Evolutionary conservation across 2,113 vertebrate genomes (phyloP), one percentile per base, ranked within the genome.

Genomic region (Bufo gargarizans): DNA sequence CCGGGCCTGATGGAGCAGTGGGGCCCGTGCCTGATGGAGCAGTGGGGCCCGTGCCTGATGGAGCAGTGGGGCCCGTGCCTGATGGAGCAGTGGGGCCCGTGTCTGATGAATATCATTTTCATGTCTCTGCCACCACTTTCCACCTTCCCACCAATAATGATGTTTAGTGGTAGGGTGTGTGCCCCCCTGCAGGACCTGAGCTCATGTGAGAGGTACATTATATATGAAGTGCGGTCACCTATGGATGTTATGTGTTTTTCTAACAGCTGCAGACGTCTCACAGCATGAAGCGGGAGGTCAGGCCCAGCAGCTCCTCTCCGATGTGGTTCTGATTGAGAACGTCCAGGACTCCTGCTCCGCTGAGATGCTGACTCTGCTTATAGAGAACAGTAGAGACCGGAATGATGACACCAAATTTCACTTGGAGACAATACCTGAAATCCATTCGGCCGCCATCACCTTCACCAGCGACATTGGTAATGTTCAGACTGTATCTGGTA

Each of bases 341-440:
- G 22, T 97, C 11, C 11, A 58, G 0, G 90, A 94, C 13, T 53
- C 53, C 13, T 17, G 87, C 19, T n/a, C 87, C 12, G 78, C 86
- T 0, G 90, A 90, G 0, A 22, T 95, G 55, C 87, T 98, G 84
- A 58, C 9, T 76, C 77, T 97, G 86, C 88, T 98, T 89, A 91
- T 99, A 86, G 96, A 97, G 90, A 96, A 92, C n/a, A 1, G 96
- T 86, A 93, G 91, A 0, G 89, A 88, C 16, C 53, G 95, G 63
- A 94, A 95, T 74, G 89, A 86, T 0, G 71, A 79, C 4, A 71
- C 89, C n/a, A 76, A 92, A 56, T 97, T 95, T 92, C 91, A 84
- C 61, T 11, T 97, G 92, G 97, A 99, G 94, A 80, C 95, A 78
- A 94, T 98, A 58, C 91, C 76, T 43, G 96, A 97, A 90, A 89